Evolutionary conservation across 2,113 vertebrate species (phyloP), one percentile per base, ranked within the genome.

Genomic region (Philantomba maxwellii): DNA sequence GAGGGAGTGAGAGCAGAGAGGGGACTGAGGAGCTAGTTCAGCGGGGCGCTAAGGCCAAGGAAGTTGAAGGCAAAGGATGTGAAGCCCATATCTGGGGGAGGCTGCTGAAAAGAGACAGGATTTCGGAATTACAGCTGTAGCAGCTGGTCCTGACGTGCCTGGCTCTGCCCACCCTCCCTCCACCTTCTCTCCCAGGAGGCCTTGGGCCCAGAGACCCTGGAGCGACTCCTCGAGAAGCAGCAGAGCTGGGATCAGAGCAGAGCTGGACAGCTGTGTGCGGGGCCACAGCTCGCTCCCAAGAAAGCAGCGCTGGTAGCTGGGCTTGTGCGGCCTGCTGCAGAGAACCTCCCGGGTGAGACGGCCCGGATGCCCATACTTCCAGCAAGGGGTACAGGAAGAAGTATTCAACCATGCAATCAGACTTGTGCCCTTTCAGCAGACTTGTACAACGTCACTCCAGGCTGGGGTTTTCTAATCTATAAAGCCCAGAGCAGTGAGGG

Each of bases 151-250:
- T 91, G 90, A 55, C 11, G 12, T 88, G 19, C 23, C 64, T n/a
- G 49, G 25, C 2, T 47, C 19, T 93, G 62, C 58, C 58, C 47
- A 84, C n/a, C 6, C 19, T 73, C 64, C 26, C 5, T 93, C 28
- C 78, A 9, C 60, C 53, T 73, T 58, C 89, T 98, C 49, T 45
- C 30, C 80, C 84, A 99, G 99, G 98, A 98, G 25, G 96, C 98
- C 83, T 96, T 99, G 97, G 98, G 98, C 82, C 98, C 97, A 95
- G 99, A 99, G 97, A 98, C 96, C 6, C 98, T 99, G 97, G 99
- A 99, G 97, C 98, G 99, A 96, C 97, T 99, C n/a, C 98, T 99
- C 96, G 98, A 99, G 97, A 98, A 98, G 89, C 99, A 99, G 96
- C 96, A 97, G 88, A 98, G 28, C 91, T 99, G 99, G 99, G 99